phyloP scores from a whole-genome alignment of 2,888 invertebrate genomes.

The Philereme transversata region DNA sequence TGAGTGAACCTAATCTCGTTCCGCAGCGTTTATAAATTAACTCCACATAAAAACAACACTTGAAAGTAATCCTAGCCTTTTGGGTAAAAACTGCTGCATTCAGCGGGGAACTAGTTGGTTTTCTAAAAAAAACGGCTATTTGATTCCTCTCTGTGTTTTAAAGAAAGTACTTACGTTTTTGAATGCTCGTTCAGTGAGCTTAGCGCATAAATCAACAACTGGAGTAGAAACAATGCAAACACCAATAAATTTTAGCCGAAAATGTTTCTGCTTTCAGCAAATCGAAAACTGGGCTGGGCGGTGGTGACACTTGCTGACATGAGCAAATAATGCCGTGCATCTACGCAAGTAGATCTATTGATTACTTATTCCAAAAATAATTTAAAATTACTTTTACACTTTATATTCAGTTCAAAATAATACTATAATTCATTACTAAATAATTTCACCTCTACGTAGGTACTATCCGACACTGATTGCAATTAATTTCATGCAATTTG shows the following conservation, averaged over 20 bases:
- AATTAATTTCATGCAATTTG: conserved; percentile 33
- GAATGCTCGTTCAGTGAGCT: conserved; percentile 36
- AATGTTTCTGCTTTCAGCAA: conserved; percentile 43
- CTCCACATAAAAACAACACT: conserved; percentile 55
- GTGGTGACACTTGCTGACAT: conserved; percentile 41
- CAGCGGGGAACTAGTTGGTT: conserved; percentile 38
- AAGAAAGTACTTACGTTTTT: conserved; percentile 43
- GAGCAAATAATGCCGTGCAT: conserved; percentile 2
- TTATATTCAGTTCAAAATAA: no score
- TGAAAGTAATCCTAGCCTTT: conserved; percentile 47
- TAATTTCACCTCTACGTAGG: no score
- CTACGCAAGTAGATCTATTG: no score
- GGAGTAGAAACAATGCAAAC: conserved; percentile 41
- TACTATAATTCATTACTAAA: no score
- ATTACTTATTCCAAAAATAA: no score
- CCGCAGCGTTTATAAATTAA: conserved; percentile 58
- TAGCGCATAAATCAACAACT: conserved; percentile 45
- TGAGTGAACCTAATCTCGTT: conserved; percentile 56
- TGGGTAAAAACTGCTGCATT: conserved; percentile 40
- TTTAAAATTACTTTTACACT: no score
- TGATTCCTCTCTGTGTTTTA: conserved; percentile 43
- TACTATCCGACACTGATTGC: no score
- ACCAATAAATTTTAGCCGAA: conserved; percentile 43
- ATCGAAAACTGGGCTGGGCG: conserved; percentile 43
- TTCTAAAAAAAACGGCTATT: conserved; percentile 39